A percentile compares a stretch with the other conserved stretches of the same genome.
These are phyloP conservation scores for Barbus barbus DNA, from an alignment of 2,113 vertebrate genomes.

Conservation along the genomic window DNA sequence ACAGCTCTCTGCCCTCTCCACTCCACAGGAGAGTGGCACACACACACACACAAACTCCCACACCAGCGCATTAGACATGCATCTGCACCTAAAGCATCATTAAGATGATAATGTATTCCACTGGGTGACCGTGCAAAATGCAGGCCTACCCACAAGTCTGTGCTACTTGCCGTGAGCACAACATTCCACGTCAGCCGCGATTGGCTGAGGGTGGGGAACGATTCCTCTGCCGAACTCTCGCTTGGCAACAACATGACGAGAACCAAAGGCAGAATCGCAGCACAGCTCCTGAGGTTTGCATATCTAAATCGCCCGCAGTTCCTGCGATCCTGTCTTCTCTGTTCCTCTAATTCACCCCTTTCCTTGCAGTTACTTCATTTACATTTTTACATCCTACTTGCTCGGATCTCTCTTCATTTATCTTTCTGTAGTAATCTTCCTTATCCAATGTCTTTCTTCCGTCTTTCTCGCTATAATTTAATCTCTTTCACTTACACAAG, in stretches of 20 bases:
- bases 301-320: conserved; percentile 20
- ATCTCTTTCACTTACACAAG: neutral
- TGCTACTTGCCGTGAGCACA: conserved; percentile 56
- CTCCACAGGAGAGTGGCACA: conserved; percentile 56
- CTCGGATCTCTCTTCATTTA: conserved; percentile 56
- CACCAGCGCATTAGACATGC: conserved; percentile 58
- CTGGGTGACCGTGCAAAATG: conserved; percentile 66
- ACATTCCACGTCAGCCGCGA: conserved; percentile 21
- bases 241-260: conserved; percentile 48
- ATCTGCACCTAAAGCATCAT: conserved; percentile 68
- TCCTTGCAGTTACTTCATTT: conserved; percentile 23
- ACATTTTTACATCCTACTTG: conserved; percentile 32
- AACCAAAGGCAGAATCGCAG: conserved; percentile 1
- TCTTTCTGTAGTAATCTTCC: conserved; percentile 17
- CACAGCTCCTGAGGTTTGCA: conserved; percentile 17
- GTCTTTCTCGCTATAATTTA: neutral
- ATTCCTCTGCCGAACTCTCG: conserved; percentile 20
- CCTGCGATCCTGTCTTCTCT: neutral
- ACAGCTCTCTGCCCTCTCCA: conserved; percentile 53
- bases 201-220: conserved; percentile 29
- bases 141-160: conserved; percentile 61
- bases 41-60: conserved; percentile 64
- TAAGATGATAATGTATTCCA: conserved; percentile 76
- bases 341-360: conserved; percentile 5
- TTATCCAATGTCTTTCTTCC: neutral